Evolutionary conservation across 1,140 invertebrate genomes (phyloP).

Genomic region (Musca domestica): DNA sequence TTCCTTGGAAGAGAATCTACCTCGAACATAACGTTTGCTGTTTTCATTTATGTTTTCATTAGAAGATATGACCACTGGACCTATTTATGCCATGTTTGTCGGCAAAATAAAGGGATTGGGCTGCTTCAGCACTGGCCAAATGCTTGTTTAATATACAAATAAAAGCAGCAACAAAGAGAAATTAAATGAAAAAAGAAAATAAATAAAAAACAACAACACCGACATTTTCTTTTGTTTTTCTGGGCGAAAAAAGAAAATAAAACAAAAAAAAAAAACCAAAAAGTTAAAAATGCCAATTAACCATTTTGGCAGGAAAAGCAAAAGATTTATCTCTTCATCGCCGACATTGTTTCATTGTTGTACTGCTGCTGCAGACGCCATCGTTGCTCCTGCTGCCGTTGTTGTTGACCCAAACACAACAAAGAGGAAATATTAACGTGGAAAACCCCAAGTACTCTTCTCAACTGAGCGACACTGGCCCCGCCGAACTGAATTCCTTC

Average conservation of each 20-base stretch:
- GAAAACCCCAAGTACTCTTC: no score
- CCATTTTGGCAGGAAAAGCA: not conserved
- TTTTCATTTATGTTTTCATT: not conserved
- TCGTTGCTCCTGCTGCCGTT: not conserved
- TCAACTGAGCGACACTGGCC: no score
- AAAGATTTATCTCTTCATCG: constrained; percentile 18
- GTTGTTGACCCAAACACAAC: not conserved
- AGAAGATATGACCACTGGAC: no score
- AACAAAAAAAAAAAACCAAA: not conserved
- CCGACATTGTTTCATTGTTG: not conserved
- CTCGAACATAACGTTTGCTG: not conserved
- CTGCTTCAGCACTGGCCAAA: no score
- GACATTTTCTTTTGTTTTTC: not conserved
- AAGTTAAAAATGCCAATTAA: constrained; percentile 17
- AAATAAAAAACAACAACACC: no score
- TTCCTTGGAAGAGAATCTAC: no score
- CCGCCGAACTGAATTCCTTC: no score
- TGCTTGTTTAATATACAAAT: no score
- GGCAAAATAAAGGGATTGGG: no score
- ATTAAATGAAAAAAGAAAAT: no score
- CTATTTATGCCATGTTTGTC: no score
- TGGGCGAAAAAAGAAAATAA: not conserved
- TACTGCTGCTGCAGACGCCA: not conserved
- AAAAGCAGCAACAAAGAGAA: no score
- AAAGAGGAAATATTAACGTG: constrained; percentile 12